Conservation (phyloP, 2,888 invertebrate species). For the Polymixis lichenea region DNA sequence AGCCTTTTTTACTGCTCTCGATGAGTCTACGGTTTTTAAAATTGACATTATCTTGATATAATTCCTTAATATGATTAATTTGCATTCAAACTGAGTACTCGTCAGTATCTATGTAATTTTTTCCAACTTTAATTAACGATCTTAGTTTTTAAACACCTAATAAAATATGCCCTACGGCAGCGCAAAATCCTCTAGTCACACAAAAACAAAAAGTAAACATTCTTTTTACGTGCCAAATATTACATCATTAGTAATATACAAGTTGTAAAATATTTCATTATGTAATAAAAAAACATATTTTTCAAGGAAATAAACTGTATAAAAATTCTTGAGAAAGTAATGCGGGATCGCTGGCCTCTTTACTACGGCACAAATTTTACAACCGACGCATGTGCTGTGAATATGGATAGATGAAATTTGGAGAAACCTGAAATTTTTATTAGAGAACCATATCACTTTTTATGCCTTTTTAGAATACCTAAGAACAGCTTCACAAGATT, state of each 20-base stretch:
- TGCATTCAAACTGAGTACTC: neutral
- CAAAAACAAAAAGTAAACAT: neutral
- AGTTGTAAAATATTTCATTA: conserved; percentile 34
- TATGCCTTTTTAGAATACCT: neutral
- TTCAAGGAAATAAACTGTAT: conserved; percentile 8
- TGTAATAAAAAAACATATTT: conserved; percentile 17
- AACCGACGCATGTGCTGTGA: conserved; percentile 24
- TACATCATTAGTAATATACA: conserved; percentile 9
- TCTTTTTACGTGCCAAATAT: neutral
- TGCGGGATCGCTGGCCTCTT: conserved; percentile 28
- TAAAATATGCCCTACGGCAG: neutral
- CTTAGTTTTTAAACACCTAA: neutral
- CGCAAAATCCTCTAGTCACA: too few relatives aligned
- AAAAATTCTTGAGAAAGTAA: conserved; percentile 17
- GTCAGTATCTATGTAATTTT: neutral
- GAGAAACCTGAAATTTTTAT: neutral
- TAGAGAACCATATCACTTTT: neutral
- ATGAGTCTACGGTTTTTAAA: neutral
- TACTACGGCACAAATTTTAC: conserved; percentile 35
- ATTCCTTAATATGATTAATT: neutral
- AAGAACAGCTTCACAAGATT: neutral
- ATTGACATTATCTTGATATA: neutral
- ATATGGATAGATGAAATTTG: conserved; percentile 7
- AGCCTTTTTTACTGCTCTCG: neutral
- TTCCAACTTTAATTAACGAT: neutral